Evolutionary conservation across 2,113 vertebrate genomes (phyloP).

Genomic region (Mixornis gularis): DNA sequence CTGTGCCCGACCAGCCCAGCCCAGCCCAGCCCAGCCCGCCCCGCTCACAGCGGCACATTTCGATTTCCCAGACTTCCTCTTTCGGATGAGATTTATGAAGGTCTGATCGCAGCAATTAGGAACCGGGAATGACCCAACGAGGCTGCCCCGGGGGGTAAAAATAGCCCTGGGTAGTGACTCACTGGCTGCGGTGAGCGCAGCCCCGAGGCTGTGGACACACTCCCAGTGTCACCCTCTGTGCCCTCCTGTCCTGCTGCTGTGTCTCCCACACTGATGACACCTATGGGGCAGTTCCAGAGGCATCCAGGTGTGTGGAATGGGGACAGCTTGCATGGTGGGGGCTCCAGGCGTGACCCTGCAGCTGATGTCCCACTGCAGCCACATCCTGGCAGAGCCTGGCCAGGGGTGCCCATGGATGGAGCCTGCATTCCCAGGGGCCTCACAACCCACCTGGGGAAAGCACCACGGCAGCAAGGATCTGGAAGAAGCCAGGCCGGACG

Average conservation of each 20-base stretch:
- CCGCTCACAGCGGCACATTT: background rate
- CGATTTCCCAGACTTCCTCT: conserved; percentile 45
- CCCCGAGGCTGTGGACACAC: rapidly evolving
- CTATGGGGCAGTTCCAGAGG: rapidly evolving
- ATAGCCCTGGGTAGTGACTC: background rate
- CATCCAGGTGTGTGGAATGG: rapidly evolving
- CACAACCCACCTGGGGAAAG: rapidly evolving
- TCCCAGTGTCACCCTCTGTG: background rate
- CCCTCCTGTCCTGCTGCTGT: background rate
- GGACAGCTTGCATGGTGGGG: background rate
- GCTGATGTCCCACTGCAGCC: background rate
- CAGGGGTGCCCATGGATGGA: background rate
- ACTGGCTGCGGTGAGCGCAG: background rate
- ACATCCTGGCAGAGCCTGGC: background rate
- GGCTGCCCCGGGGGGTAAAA: background rate
- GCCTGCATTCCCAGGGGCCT: background rate
- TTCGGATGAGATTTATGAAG: conserved; percentile 30
- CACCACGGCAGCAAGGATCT: rapidly evolving
- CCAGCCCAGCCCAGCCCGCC: background rate
- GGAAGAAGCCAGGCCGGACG: background rate
- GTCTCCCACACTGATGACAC: background rate
- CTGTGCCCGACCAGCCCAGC: background rate
- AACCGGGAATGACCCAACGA: background rate
- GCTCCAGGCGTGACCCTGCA: rapidly evolving
- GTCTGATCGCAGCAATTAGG: conserved; percentile 29